phyloP scores from a whole-genome alignment of 2,797 vertebrate species.

The Thalassophryne amazonica region DNA sequence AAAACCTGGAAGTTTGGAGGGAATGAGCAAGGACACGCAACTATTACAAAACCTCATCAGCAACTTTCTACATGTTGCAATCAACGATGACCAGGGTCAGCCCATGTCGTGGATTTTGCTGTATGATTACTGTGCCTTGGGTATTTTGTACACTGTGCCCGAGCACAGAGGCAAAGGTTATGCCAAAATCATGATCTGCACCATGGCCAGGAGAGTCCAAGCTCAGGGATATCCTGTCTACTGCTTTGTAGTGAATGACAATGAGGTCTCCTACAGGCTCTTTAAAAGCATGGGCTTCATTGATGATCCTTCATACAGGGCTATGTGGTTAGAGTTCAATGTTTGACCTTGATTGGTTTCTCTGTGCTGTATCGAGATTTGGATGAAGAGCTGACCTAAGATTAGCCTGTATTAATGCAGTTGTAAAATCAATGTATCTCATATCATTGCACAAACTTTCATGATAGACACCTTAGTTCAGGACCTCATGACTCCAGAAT shows the following conservation, averaged over 20 bases:
- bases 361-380: neutral
- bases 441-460: no score
- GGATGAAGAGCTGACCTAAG: neutral
- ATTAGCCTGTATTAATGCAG: no score
- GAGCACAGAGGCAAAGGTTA: conserved; percentile 68
- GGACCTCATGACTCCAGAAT: no score
- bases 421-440: no score
- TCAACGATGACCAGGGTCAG: conserved; percentile 46
- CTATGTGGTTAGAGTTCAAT: conserved; percentile 50
- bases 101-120: conserved; percentile 66
- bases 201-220: conserved; percentile 50
- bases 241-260: conserved; percentile 69
- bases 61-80: conserved; percentile 60
- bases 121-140: conserved; percentile 57
- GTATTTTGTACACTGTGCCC: conserved; percentile 58
- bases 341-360: conserved; percentile 2
- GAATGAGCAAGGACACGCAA: no score
- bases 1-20: no score
- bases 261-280: conserved; percentile 54
- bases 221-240: conserved; percentile 59
- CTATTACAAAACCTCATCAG: conserved; percentile 39
- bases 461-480: no score
- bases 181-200: conserved; percentile 55
- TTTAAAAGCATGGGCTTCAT: conserved; percentile 64
- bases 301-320: conserved; percentile 62